These are phyloP conservation scores for Murina feae DNA, from an alignment of 2,113 vertebrate genomes.

Conservation along the genomic window DNA sequence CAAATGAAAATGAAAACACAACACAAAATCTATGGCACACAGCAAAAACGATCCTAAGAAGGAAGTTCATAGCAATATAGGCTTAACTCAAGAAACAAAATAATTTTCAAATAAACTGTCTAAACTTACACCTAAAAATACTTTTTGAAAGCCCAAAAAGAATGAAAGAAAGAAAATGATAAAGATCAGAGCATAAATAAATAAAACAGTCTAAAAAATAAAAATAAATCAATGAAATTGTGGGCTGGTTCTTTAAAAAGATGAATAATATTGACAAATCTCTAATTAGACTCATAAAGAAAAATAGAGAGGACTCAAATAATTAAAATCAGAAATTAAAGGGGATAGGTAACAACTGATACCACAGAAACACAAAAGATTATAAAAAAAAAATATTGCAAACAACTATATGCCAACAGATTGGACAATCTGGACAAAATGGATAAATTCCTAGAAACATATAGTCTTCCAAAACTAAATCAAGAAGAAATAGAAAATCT, in stretches of 20 bases:
- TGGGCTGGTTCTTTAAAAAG: not conserved
- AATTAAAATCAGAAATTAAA: not conserved
- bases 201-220: not conserved
- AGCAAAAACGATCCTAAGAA: not conserved
- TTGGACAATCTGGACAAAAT: not conserved
- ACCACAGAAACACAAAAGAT: not conserved
- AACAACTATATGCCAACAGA: not conserved
- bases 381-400: not conserved
- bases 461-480: not conserved
- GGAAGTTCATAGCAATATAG: not conserved
- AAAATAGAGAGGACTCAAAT: not conserved
- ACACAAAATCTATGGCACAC: not conserved
- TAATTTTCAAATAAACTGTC: not conserved
- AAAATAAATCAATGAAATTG: not conserved
- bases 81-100: not conserved
- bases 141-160: not conserved
- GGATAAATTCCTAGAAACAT: not conserved
- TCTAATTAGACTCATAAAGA: not conserved
- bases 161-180: not conserved
- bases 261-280: not conserved
- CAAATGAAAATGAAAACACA: not conserved
- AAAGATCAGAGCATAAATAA: not conserved
- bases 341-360: not conserved
- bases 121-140: not conserved
- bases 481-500: not conserved